Evolutionary conservation across 2,797 vertebrate species (phyloP).

Genomic region (Perodicticus potto): DNA sequence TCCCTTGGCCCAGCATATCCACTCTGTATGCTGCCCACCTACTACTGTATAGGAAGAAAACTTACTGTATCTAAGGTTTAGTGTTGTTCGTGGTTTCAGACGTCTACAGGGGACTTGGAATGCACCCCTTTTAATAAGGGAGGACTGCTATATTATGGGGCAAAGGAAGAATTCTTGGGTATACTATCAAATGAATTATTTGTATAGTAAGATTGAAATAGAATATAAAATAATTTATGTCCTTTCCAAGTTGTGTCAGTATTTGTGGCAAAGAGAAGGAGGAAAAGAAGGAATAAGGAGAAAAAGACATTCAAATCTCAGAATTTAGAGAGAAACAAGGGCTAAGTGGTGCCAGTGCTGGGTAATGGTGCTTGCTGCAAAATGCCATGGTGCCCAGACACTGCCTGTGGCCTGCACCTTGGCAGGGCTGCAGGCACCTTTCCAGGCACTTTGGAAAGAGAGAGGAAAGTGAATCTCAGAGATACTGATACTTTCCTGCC

Average conservation of each 20-base stretch:
- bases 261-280: background rate
- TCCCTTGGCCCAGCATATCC: background rate
- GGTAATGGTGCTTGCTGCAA: fast-evolving
- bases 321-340: background rate
- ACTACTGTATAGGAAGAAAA: background rate
- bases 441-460: background rate
- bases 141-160: background rate
- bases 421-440: background rate
- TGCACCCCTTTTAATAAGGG: background rate
- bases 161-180: background rate
- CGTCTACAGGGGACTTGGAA: background rate
- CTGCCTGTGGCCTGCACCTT: fast-evolving
- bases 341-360: fast-evolving
- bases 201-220: background rate
- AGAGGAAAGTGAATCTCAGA: background rate
- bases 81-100: background rate
- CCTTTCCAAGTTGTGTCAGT: background rate
- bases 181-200: background rate
- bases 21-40: background rate
- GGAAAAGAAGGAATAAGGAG: background rate
- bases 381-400: fast-evolving
- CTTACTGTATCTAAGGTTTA: too few species aligned
- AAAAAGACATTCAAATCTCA: background rate
- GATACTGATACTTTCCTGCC: fast-evolving
- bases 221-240: background rate